phyloP scores from a whole-genome alignment of 2,113 vertebrate species.

The Archilochus colubris region DNA sequence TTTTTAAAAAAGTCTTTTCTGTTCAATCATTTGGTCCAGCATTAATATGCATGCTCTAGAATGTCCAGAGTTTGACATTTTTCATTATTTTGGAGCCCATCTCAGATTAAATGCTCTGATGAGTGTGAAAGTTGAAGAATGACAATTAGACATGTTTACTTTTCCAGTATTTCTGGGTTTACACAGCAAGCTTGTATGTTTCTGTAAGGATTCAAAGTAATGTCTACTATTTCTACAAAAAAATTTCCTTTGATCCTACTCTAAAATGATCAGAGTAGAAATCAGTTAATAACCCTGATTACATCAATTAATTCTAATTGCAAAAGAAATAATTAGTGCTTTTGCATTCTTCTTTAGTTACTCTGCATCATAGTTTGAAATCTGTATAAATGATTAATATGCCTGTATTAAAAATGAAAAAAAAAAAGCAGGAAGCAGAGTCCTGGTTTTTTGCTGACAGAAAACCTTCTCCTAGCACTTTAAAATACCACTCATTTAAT shows the following conservation, averaged over 20 bases:
- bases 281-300: background rate
- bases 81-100: background rate
- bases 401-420: background rate
- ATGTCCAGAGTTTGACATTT: background rate
- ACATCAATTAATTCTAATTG: background rate
- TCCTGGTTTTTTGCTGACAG: background rate
- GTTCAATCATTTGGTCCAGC: background rate
- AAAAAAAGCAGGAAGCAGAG: too few relatives aligned
- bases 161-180: background rate
- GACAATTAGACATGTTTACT: background rate
- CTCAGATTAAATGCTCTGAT: background rate
- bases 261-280: background rate
- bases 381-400: background rate
- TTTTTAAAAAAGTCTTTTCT: background rate
- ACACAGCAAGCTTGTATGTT: background rate
- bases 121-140: background rate
- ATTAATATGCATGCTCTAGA: background rate
- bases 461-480: background rate
- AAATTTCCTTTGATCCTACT: background rate
- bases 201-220: background rate
- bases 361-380: background rate
- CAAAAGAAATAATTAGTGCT: background rate
- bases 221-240: background rate
- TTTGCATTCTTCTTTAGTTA: background rate
- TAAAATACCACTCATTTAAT: background rate